Conservation (phyloP, 2,797 vertebrate genomes). For the Syncerus caffer region DNA sequence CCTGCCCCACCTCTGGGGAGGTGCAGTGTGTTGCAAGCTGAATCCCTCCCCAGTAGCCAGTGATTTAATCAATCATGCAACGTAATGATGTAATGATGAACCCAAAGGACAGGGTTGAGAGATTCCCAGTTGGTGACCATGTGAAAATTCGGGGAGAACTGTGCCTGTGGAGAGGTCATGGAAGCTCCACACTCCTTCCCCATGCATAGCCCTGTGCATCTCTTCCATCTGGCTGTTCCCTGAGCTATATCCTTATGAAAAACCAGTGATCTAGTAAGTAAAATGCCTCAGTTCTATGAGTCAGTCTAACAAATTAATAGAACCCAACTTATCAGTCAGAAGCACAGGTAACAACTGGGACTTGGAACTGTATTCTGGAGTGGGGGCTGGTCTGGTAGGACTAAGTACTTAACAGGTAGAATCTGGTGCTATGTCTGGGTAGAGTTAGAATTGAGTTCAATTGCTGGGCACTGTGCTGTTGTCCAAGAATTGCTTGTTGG, state of each 20-base stretch:
- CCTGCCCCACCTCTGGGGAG: neutral
- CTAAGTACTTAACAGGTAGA: neutral
- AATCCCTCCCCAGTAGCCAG: neutral
- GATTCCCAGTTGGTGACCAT: neutral
- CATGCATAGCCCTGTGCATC: too few species aligned
- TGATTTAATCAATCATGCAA: neutral
- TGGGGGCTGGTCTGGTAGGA: neutral
- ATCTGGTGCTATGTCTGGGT: neutral
- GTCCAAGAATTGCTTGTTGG: neutral
- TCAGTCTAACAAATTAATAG: neutral
- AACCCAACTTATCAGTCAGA: neutral
- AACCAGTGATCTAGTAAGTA: neutral
- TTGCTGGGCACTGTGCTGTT: neutral
- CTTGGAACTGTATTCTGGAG: neutral
- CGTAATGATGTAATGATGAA: neutral
- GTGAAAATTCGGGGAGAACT: neutral
- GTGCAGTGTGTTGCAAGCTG: neutral
- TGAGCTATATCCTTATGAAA: neutral
- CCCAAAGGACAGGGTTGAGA: neutral
- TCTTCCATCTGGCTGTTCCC: neutral
- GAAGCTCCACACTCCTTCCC: neutral
- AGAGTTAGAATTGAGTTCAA: neutral
- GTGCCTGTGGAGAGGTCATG: neutral
- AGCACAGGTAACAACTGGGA: neutral
- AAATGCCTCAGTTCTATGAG: neutral